Base-by-base conservation (phyloP, 2,797 vertebrate genomes). In the Pseudochirops cupreus region DNA sequence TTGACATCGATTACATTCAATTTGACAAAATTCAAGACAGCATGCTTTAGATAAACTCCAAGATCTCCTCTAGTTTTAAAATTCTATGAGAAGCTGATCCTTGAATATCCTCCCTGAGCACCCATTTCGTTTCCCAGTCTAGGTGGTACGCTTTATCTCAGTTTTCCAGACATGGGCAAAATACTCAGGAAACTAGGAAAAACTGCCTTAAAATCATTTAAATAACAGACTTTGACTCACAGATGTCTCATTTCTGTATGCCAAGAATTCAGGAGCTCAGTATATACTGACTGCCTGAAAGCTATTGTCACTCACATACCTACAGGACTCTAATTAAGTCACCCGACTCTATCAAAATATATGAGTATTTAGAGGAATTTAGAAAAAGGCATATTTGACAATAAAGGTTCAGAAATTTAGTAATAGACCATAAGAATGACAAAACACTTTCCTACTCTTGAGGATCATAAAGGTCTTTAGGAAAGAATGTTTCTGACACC, bases 301-400 rank as follows among this genome's bases (percentile, higher is more conserved):
- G 28, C 13, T 33, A 26, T 52, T 90, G 62, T 94, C 90, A 92
- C 52, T 9, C 21, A 12, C 55, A 13, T 57, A 26, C 31, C n/a
- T n/a, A 50, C 13, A 55, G 56, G 26, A 58, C 67, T 92, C 89
- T 28, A 1, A 56, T 53, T 31, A 53, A 82, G 54, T 74, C 11
- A 90, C 1, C 90, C 62, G 39, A 87, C n/a, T 91, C 39, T 93
- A 50, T 57, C 46, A 18, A 39, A 2, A 0, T 14, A n/a, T 11
- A 0, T 46, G 53, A 91, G 16, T 28, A 31, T 92, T 95, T 67
- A 96, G 67, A 94, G 90, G 94, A 94, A 91, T 94, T 91, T 91
- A 55, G 82, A 58, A 91, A 54, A n/a, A 54, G 11, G 50, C 62
- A 56, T 31, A 58, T 67, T 59, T 26, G 26, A 16, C 82, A 39